Base-by-base conservation (phyloP, 2,888 invertebrate species). In the Macrosiphum euphorbiae region DNA sequence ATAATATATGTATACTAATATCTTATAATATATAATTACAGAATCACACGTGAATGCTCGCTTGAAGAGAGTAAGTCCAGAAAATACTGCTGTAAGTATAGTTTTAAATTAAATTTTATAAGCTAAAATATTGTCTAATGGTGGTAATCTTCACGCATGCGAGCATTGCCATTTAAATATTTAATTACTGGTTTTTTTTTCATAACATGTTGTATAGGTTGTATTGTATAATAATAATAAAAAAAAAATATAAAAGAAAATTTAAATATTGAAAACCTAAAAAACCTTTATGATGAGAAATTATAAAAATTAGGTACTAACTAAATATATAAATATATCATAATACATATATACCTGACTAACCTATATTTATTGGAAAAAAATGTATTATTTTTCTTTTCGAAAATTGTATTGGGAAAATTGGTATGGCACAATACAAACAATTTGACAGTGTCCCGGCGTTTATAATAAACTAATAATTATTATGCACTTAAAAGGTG, bases 71-170 rank as follows among this genome's bases (percentile, higher is more conserved):
- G 61, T 94, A 47, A 94, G 61, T 24, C 86, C 90, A 41, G 50
- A 86, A 86, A 50, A 86, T n/a, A 61, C 20, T 24, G 41, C n/a
- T 26, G 94, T 94, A 50, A 94, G 94, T 94, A 90, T 90, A 41
- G 55, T 88, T 50, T 26, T 58, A 41, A 58, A 44, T 58, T 58
- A 20, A 0, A 89, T n/a, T 58, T 35, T 61, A 44, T 26, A 26
- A 44, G 28, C 5, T 58, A n/a, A 44, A 89, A 5, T 88, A 26
- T 55, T 55, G 20, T 20, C 55, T 55, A 58, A 88, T 55, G 24
- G 87, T 47, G 28, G 0, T 10, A 3, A 35, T 88, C 1, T 67
- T 13, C n/a, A 78, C 1, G 8, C 78, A 20, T 7, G 11, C 20
- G 35, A n/a, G n/a, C 78, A 78, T 20, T 78, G 78, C 78, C 20